Percentiles rank a stretch among this genome's conserved stretches.
phyloP scores from a whole-genome alignment of 2,797 vertebrate species.

The Danio choprae region DNA sequence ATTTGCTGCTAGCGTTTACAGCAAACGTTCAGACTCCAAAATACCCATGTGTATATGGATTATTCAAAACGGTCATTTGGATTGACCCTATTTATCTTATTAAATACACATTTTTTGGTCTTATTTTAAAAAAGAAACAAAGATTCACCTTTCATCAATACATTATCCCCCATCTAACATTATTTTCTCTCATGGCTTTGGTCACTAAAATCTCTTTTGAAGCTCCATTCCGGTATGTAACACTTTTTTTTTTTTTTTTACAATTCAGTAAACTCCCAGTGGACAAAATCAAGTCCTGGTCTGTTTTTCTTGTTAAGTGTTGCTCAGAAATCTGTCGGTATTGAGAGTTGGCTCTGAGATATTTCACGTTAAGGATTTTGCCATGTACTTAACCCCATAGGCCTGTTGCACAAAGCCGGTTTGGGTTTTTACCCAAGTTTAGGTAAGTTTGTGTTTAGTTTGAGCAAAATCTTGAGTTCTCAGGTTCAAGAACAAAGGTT shows the following conservation, averaged over 20 bases:
- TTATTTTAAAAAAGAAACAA: not conserved
- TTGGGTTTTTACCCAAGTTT: no score
- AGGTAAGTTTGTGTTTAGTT: no score
- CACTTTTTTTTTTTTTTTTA: not conserved
- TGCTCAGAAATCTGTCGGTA: not conserved
- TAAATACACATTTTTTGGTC: not conserved
- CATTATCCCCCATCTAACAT: not conserved
- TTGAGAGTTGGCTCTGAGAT: not conserved
- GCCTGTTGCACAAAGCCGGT: no score
- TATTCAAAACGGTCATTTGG: not conserved
- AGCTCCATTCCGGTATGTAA: not conserved
- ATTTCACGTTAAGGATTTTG: not conserved
- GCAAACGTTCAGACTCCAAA: slow-evolving; percentile 13
- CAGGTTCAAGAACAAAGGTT: no score
- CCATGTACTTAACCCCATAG: no score
- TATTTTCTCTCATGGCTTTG: not conserved
- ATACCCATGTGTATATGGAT: not conserved
- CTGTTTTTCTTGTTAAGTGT: not conserved
- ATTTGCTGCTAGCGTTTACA: slow-evolving; percentile 4
- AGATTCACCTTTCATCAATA: not conserved
- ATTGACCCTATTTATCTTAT: not conserved
- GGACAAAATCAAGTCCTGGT: not conserved
- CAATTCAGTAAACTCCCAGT: not conserved
- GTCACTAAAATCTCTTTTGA: not conserved
- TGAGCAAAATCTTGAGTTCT: no score